A percentile compares a stretch with the other conserved stretches of the same genome.
Evolutionary conservation across 30 jellyfish, hydroid and myxozoan species (phyloP).

Genomic region (Pelagia noctiluca): DNA sequence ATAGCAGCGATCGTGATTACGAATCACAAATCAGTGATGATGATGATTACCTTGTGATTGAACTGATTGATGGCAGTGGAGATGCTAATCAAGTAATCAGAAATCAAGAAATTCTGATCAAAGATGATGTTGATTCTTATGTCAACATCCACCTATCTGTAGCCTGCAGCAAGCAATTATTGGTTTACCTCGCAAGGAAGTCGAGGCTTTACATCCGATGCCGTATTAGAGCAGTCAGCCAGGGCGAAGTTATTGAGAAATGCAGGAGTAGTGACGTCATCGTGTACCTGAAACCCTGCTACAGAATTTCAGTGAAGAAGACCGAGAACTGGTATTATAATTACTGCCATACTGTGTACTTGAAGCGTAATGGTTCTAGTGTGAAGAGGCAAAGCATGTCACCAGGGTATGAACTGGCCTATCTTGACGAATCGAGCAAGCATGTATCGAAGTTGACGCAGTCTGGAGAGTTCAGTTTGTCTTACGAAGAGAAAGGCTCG

Average conservation of each 20-base stretch:
- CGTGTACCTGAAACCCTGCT: conserved; percentile 37
- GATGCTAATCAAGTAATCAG: too few relatives aligned
- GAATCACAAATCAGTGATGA: too few relatives aligned
- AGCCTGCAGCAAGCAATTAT: conserved; percentile 47
- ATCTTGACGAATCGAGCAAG: conserved; percentile 37
- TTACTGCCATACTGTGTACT: conserved; percentile 37
- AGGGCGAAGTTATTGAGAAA: conserved; percentile 1
- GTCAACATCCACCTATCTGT: conserved; percentile 30
- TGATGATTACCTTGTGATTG: conserved; percentile 56
- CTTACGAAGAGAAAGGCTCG: conserved; percentile 41
- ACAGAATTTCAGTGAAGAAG: conserved; percentile 25
- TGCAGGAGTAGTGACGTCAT: conserved; percentile 7
- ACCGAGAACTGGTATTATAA: conserved; percentile 48
- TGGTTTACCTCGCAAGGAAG: conserved; percentile 45
- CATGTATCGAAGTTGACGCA: conserved; percentile 34
- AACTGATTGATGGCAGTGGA: conserved; percentile 31
- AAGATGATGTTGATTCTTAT: conserved; percentile 3
- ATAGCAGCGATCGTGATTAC: too few relatives aligned
- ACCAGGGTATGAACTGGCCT: conserved; percentile 39
- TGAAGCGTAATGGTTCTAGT: conserved; percentile 6
- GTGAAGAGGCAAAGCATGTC: not conserved
- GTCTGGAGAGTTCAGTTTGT: conserved; percentile 35
- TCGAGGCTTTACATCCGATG: conserved; percentile 21
- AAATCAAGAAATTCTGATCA: not conserved
- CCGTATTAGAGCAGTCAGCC: conserved; percentile 50